Base-by-base conservation (phyloP, 2,113 vertebrate species). In the Elaphurus davidianus region DNA sequence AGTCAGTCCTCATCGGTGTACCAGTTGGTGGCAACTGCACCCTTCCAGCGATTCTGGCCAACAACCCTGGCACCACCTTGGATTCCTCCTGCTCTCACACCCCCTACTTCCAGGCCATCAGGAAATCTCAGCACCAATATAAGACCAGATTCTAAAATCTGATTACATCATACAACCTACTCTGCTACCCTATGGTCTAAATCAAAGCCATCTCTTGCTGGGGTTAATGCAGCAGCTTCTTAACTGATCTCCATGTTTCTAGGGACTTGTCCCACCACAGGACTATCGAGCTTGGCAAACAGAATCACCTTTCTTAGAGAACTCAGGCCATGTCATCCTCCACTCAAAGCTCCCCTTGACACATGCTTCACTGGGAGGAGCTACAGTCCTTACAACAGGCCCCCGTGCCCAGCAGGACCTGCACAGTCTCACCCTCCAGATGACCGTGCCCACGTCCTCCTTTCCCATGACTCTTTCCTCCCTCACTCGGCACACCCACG, bases 401-500 rank as follows among this genome's bases (percentile, higher is more conserved):
- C 82, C 50, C 10, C 40, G 5, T 11, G 55, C 15, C 25, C 43
- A 27, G 7, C 1, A 8, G 0, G 8, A 16, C 40, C 19, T 30
- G 27, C 15, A 33, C 7, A 36, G 60, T 28, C 60, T 30, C 28
- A 30, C 59, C n/a, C 25, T 90, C 15, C 25, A 10, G 6, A n/a
- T 0, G 25, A 16, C 27, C 64, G 2, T 19, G 3, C 5, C 91
- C 28, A 28, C 2, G 15, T 16, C 64, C 78, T 47, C 15, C 62
- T 6, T 47, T 25, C 83, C 67, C 62, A 21, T 27, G 15, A 40
- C 13, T 45, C 47, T 57, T 19, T n/a, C 40, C 23, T 67, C 64
- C 11, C 47, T 52, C 64, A 13, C 21, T 84, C 33, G 4, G 14
- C 7, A 50, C 40, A 52, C 30, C 52, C 21, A 60, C n/a, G 27